A percentile compares a stretch with the other conserved stretches of the same genome.
phyloP scores from a whole-genome alignment of 2,888 invertebrate genomes.

The Rambutsinella grinnellia region DNA sequence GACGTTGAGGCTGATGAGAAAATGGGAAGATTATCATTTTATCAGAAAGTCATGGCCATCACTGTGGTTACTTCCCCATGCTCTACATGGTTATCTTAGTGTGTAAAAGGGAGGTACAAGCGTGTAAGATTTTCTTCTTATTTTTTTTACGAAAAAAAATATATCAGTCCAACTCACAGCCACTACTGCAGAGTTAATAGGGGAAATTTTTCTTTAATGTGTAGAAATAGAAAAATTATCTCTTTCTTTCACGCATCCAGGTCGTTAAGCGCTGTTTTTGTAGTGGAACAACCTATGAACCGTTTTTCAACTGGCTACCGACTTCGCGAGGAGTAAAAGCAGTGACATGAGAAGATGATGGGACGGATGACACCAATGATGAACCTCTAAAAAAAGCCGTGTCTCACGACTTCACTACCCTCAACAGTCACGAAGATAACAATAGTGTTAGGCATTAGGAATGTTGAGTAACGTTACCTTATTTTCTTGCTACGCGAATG shows the following conservation, averaged over 20 bases:
- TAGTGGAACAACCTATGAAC: not conserved
- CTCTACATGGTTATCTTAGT: no score
- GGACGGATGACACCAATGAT: not conserved
- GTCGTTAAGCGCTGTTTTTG: not conserved
- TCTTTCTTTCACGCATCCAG: not conserved
- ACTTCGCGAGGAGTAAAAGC: not conserved
- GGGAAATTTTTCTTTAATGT: not conserved
- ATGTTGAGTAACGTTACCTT: no score
- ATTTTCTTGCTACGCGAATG: no score
- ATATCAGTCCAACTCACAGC: not conserved
- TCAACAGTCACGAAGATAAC: conserved; percentile 38
- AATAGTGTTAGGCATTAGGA: not conserved
- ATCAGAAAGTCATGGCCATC: no score
- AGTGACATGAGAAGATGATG: conserved; percentile 41
- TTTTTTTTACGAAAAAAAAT: not conserved
- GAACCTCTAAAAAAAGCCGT: conserved; percentile 47
- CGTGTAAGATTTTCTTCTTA: not conserved
- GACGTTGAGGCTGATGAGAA: no score
- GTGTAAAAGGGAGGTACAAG: no score
- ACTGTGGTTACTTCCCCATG: no score
- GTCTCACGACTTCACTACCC: conserved; percentile 43
- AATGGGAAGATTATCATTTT: no score
- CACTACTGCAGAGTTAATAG: not conserved
- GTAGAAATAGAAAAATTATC: not conserved
- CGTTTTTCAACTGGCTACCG: not conserved